Evolutionary conservation across 2,888 invertebrate species (phyloP).

Genomic region (Bimastos eiseni): DNA sequence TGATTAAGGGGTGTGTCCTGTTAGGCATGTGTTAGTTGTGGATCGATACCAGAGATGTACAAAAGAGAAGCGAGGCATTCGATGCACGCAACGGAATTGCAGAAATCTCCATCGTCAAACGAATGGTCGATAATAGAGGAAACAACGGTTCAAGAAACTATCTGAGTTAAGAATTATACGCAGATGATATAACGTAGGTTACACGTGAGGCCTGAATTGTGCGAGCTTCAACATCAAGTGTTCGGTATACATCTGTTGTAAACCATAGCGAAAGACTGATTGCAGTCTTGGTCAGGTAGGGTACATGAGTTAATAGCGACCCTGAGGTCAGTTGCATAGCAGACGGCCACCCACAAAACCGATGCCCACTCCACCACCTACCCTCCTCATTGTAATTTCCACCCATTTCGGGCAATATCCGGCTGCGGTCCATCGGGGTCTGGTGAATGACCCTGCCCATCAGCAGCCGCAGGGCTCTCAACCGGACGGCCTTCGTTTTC

Average conservation of each 20-base stretch:
- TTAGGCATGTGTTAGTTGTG: too few relatives aligned
- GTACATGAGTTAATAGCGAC: neutral
- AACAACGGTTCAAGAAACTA: too few relatives aligned
- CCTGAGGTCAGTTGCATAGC: neutral
- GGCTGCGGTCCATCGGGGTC: neutral
- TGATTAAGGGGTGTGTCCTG: too few relatives aligned
- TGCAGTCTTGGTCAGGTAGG: neutral
- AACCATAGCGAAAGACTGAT: neutral
- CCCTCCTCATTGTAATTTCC: neutral
- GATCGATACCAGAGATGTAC: too few relatives aligned
- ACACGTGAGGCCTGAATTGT: neutral
- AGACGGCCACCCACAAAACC: neutral
- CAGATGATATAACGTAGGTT: neutral
- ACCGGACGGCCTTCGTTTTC: neutral
- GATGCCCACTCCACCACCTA: neutral
- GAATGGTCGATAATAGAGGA: too few relatives aligned
- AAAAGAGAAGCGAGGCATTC: too few relatives aligned
- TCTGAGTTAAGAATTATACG: neutral
- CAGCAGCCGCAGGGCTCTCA: neutral
- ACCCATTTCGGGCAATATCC: neutral
- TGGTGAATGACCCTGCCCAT: neutral
- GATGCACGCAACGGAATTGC: too few relatives aligned
- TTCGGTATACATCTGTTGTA: neutral
- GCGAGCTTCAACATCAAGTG: too few relatives aligned
- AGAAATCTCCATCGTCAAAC: too few relatives aligned